Evolutionary conservation across 2,113 vertebrate genomes (phyloP).

Genomic region (Bettongia penicillata): DNA sequence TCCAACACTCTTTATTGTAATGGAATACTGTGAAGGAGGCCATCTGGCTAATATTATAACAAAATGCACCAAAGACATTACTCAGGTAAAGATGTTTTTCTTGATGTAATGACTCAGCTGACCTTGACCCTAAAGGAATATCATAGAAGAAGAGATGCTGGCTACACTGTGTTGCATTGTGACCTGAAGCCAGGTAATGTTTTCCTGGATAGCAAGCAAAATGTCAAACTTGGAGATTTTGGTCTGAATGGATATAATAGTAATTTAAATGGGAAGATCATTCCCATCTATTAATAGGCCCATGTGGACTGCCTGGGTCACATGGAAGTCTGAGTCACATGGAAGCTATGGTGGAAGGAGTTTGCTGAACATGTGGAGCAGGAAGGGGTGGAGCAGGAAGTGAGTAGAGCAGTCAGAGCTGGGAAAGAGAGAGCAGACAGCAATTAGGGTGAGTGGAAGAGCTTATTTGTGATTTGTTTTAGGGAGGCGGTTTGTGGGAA

Average conservation of each 20-base stretch:
- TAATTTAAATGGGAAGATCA: too few species aligned
- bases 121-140: slow-evolving; percentile 94
- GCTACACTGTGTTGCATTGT: slow-evolving; percentile 93
- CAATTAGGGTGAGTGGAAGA: too few species aligned
- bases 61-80: slow-evolving; percentile 91
- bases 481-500: too few species aligned
- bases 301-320: too few species aligned
- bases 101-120: slow-evolving; percentile 92
- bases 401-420: too few species aligned
- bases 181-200: slow-evolving; percentile 98
- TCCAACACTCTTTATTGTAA: slow-evolving; percentile 94
- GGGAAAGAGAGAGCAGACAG: too few species aligned
- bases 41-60: slow-evolving; percentile 93
- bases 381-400: too few species aligned
- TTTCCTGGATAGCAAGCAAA: slow-evolving; percentile 93
- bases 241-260: slow-evolving; percentile 83
- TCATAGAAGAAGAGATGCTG: slow-evolving; percentile 91
- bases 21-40: slow-evolving; percentile 97
- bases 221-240: slow-evolving; percentile 97
- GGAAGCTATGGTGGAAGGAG: too few species aligned
- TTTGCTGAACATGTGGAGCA: too few species aligned
- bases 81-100: slow-evolving; percentile 92
- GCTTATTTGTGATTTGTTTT: too few species aligned
- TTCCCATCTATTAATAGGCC: too few species aligned
- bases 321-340: too few species aligned